A percentile compares a stretch with the other conserved stretches of the same genome.
Evolutionary conservation across 2,888 invertebrate genomes (phyloP).

Genomic region (Diloba caeruleocephala): DNA sequence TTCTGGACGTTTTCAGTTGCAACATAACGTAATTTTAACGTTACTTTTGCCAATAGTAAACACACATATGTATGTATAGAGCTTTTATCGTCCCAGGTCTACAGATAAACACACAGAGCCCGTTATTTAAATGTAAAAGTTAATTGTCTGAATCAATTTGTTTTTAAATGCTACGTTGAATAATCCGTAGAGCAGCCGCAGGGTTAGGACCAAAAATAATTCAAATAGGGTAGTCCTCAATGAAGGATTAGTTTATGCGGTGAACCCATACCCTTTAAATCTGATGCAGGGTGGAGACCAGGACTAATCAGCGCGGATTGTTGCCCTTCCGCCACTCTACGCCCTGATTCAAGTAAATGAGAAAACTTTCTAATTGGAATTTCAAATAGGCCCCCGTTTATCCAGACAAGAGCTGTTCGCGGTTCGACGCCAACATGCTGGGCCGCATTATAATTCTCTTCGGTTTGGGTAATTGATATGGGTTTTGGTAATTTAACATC

Average conservation of each 20-base stretch:
- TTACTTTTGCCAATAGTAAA: slow-evolving; percentile 7
- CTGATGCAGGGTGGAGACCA: slow-evolving; percentile 79
- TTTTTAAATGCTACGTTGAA: slow-evolving; percentile 56
- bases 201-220: slow-evolving; percentile 70
- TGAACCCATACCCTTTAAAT: slow-evolving; percentile 81
- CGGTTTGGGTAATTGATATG: slow-evolving; percentile 72
- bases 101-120: slow-evolving; percentile 21
- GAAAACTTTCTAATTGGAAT: slow-evolving; percentile 89
- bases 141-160: slow-evolving; percentile 55
- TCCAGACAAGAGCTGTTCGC: slow-evolving; percentile 82
- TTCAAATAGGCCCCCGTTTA: slow-evolving; percentile 87
- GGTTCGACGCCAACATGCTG: slow-evolving; percentile 75
- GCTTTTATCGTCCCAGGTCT: slow-evolving; percentile 22
- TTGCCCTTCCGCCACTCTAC: slow-evolving; percentile 85
- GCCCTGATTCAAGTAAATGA: slow-evolving; percentile 88
- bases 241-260: slow-evolving; percentile 82
- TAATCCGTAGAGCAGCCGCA: slow-evolving; percentile 57
- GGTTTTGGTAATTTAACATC: slow-evolving; percentile 57
- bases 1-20: slow-evolving; percentile 23
- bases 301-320: slow-evolving; percentile 86
- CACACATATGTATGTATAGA: slow-evolving; percentile 11
- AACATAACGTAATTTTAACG: slow-evolving; percentile 33
- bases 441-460: slow-evolving; percentile 72
- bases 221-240: slow-evolving; percentile 71
- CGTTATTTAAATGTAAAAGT: slow-evolving; percentile 36